Base-by-base conservation (phyloP, 2,888 invertebrate species). In the Microdon myrmicae region DNA sequence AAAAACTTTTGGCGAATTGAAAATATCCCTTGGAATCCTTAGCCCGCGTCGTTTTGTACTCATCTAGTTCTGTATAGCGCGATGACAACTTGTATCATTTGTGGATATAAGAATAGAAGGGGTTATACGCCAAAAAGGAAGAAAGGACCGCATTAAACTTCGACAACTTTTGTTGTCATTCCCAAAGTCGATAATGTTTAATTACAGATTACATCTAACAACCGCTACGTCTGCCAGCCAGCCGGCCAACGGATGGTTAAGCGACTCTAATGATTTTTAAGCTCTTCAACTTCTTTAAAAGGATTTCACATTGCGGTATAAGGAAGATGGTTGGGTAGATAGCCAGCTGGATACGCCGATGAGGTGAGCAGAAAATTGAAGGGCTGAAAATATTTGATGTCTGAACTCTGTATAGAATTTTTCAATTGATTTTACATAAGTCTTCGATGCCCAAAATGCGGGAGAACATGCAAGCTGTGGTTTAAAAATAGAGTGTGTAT, bases 111-210 rank as follows among this genome's bases (percentile, higher is more conserved):
- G n/a, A n/a, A n/a, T n/a, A n/a, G n/a, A n/a, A n/a, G n/a, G n/a
- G n/a, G n/a, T n/a, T n/a, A n/a, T n/a, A n/a, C n/a, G 28, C 29
- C 28, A 16, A 49, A n/a, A 12, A 28, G n/a, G 45, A 16, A 25
- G 14, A 6, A 12, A 10, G 54, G 23, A 22, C 9, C n/a, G 34
- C 26, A 35, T 8, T 6, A 38, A 53, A 54, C 31, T 53, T 58
- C 22, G 44, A 56, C 55, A 68, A 55, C 67, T 70, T 68, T 64
- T 68, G 70, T 70, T 72, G 72, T 71, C 70, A 69, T 68, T 71
- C 67, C 60, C 70, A 71, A 72, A 73, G 72, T 73, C 72, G 72
- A 73, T 73, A 71, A 71, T 73, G 72, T 71, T 72, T 72, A 73
- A 73, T 73, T 71, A 71, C 68, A 69, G 64, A 64, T 64, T 64